Percentiles rank a stretch among this genome's conserved stretches.
Conservation (phyloP, 2,113 vertebrate species). For the Chroicocephalus ridibundus region DNA sequence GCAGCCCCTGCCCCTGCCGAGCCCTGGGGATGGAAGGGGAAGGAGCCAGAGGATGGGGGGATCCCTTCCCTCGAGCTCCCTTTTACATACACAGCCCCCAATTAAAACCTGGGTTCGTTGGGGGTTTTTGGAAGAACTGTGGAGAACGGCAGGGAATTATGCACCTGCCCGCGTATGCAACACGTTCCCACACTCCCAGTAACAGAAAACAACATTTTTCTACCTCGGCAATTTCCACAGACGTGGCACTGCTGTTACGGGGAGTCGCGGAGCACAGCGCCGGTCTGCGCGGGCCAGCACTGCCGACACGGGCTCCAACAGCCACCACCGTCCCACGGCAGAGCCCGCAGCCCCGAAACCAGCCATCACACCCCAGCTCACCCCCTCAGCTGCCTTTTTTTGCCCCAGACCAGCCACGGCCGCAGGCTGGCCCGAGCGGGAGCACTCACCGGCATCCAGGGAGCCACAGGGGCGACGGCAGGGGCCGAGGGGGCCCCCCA, state of each 20-base stretch:
- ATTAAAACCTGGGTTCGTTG: not conserved
- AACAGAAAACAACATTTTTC: not conserved
- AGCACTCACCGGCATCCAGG: not conserved
- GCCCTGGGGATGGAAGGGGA: accelerated
- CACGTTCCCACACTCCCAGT: accelerated
- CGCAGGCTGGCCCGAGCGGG: accelerated
- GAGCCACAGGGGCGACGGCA: accelerated
- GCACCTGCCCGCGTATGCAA: accelerated
- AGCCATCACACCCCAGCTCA: not conserved
- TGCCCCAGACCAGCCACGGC: accelerated
- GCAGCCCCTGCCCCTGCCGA: not conserved
- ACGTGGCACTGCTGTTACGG: accelerated
- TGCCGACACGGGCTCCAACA: accelerated
- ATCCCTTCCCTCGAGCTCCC: not conserved
- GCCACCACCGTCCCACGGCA: accelerated
- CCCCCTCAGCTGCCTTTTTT: accelerated
- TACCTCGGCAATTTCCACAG: not conserved
- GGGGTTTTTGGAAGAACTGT: accelerated
- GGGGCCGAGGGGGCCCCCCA: accelerated
- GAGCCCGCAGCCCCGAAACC: accelerated
- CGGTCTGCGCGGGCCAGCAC: accelerated
- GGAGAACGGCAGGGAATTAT: not conserved
- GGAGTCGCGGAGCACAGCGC: not conserved
- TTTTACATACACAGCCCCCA: accelerated
- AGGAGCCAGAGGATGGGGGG: not conserved